Base-by-base conservation (phyloP, 2,113 vertebrate genomes). In the Oncorhynchus mykiss region DNA sequence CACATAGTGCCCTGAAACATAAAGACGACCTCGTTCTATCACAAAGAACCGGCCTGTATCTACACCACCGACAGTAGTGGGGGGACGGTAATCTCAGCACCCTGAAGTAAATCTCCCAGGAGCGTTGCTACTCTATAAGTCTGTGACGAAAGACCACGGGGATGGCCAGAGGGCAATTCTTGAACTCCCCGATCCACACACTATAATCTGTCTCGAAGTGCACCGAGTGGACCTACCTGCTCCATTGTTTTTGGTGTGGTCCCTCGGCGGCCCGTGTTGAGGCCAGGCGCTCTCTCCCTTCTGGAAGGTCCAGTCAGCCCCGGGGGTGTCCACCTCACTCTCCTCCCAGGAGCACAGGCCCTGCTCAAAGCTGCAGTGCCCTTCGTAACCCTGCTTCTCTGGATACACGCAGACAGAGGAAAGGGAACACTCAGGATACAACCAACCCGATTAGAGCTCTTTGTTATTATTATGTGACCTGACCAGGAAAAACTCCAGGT, bases 231-330 rank as follows among this genome's bases (percentile, higher is more conserved):
- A 16, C 31, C 16, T 76, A 93, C 93, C 93, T 80, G 92, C 90
- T 66, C 80, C 92, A 22, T 84, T 88, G 86, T 93, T 93, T 6
- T 77, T 73, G 34, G 93, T 93, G 87, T 94, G 93, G 74, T 94
- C 93, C 64, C 91, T 86, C 1, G 87, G 89, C 6, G 93, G 93
- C 3, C 91, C 89, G 0, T 45, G 20, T 0, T 49, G 1, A 1
- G 91, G 85, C 88, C 88, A 91, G 14, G 78, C 89, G 0, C 86
- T 71, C 48, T 84, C 78, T 49, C 89, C 92, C 25, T 1, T 85
- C 22, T 67, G 78, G 59, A 11, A 29, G 0, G 25, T 89, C 93
- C 93, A 94, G 6, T 83, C 78, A 29, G 75, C 73, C 73, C 65
- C 85, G 1, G 81, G 73, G 7, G 80, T 34, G 73, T 88, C 82